phyloP scores from a whole-genome alignment of 2,113 vertebrate genomes.

The Salvelinus sp. region DNA sequence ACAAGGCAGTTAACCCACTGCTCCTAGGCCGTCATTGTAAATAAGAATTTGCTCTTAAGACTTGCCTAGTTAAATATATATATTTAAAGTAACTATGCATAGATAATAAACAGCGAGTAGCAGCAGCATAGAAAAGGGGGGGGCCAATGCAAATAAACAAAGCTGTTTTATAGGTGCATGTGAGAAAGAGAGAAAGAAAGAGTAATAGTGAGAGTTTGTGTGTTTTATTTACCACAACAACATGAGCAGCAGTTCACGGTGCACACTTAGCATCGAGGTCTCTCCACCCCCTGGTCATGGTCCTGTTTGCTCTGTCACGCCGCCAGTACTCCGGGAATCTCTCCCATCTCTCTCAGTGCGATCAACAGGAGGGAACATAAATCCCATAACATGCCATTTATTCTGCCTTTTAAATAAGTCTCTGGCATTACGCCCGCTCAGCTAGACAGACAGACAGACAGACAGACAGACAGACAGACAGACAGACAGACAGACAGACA shows the following conservation, averaged over 20 bases:
- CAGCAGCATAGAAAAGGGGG: too few species aligned
- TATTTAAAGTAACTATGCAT: too few species aligned
- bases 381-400: conserved; percentile 51
- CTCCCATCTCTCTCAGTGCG: neutral
- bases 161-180: neutral
- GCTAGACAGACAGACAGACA: conserved; percentile 10
- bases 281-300: neutral
- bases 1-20: too few species aligned
- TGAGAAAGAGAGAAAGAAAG: neutral
- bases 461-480: conserved; percentile 32
- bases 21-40: too few species aligned
- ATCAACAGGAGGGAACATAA: conserved; percentile 52
- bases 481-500: conserved; percentile 6
- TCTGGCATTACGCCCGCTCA: conserved; percentile 59
- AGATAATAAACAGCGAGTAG: too few species aligned
- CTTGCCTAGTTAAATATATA: too few species aligned
- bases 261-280: neutral
- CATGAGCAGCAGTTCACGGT: too few species aligned
- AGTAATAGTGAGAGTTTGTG: too few species aligned
- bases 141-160: too few species aligned
- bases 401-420: conserved; percentile 57
- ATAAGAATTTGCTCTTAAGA: too few species aligned
- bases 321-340: conserved; percentile 2
- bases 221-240: too few species aligned
- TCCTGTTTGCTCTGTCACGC: neutral